These are phyloP conservation scores for Thymelicus sylvestris DNA, from an alignment of 2,888 invertebrate species.

Conservation along the genomic window DNA sequence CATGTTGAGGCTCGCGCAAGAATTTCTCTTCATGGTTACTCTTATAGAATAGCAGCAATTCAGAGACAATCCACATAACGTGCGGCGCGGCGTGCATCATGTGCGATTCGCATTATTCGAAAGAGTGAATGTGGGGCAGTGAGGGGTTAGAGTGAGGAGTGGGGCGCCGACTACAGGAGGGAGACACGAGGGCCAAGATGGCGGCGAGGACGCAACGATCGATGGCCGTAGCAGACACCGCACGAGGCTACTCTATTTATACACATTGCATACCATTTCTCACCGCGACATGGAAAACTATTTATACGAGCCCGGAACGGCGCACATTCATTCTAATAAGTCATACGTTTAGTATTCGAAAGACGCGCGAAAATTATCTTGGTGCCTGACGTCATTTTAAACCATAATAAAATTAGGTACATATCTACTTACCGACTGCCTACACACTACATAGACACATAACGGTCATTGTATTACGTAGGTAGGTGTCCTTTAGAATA, in stretches of 20 bases:
- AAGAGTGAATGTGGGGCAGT: slow-evolving; percentile 82
- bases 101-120: slow-evolving; percentile 61
- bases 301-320: slow-evolving; percentile 36
- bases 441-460: not conserved
- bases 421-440: slow-evolving; percentile 1
- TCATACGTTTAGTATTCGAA: slow-evolving; percentile 26
- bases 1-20: slow-evolving; percentile 13
- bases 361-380: slow-evolving; percentile 31
- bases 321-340: slow-evolving; percentile 27
- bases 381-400: slow-evolving; percentile 14
- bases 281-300: slow-evolving; percentile 58
- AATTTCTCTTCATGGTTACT: slow-evolving; percentile 37
- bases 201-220: slow-evolving; percentile 83
- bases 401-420: not conserved
- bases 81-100: slow-evolving; percentile 65
- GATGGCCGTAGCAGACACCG: slow-evolving; percentile 80
- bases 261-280: slow-evolving; percentile 75
- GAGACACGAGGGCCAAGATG: slow-evolving; percentile 83
- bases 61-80: slow-evolving; percentile 48
- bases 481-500: slow-evolving; percentile 16
- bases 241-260: slow-evolving; percentile 81
- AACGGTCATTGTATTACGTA: slow-evolving; percentile 4
- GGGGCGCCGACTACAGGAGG: slow-evolving; percentile 69
- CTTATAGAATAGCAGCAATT: slow-evolving; percentile 40
- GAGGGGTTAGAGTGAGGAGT: slow-evolving; percentile 69